Percentiles rank a stretch among this genome's conserved stretches.
Conservation (phyloP, 2,888 invertebrate genomes). For the Didymodactylos carnosus region DNA sequence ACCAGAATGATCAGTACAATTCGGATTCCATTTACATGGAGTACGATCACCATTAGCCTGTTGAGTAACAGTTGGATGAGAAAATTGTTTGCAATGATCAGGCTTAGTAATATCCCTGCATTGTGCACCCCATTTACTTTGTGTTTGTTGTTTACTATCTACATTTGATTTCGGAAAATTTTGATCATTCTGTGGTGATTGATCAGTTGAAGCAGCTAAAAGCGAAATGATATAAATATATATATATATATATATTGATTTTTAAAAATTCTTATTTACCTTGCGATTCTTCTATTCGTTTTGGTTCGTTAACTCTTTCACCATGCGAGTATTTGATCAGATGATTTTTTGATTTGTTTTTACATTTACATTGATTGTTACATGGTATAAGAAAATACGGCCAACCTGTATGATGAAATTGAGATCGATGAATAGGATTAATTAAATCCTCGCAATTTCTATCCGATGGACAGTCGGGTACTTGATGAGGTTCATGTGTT, state of each 20-base stretch:
- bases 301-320: neutral
- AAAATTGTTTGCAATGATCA: too few relatives aligned
- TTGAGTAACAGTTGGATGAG: too few relatives aligned
- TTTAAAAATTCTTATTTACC: neutral
- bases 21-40: too few relatives aligned
- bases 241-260: too few relatives aligned
- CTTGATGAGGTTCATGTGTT: neutral
- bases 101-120: neutral
- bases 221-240: too few relatives aligned
- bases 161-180: too few relatives aligned
- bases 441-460: neutral
- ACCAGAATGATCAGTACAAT: too few relatives aligned
- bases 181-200: too few relatives aligned
- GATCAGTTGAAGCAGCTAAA: too few relatives aligned
- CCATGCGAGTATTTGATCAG: neutral
- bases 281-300: neutral
- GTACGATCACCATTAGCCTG: too few relatives aligned
- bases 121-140: neutral
- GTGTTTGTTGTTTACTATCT: neutral
- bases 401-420: neutral
- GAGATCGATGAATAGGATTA: neutral
- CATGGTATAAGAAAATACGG: neutral
- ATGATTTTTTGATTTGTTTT: neutral
- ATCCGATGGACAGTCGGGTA: neutral
- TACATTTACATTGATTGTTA: neutral